Base-by-base conservation (phyloP, 2,113 vertebrate species). In the Grammomys dolichurus region DNA sequence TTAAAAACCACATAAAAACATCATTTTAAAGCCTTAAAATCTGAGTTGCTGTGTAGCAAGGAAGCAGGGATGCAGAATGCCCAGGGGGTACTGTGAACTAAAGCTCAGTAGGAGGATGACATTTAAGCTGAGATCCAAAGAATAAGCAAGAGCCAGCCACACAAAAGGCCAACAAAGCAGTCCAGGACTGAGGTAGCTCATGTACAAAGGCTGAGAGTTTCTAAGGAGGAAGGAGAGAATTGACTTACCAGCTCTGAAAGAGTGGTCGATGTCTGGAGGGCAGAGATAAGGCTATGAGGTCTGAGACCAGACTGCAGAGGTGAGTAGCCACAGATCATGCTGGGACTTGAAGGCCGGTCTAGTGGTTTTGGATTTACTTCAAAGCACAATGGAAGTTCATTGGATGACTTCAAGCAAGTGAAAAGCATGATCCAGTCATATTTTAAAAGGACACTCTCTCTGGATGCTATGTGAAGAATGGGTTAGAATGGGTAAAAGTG, bases 61-160 rank as follows among this genome's bases (percentile, higher is more conserved):
- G 48, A 91, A 82, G 67, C 4, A 67, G 8, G 20, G 22, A 51
- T 10, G 43, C 69, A 51, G 58, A 65, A 48, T 72, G 78, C 24
- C 17, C 43, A 75, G 20, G 28, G n/a, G 20, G 14, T 1, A 48
- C 26, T 54, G 78, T 60, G 11, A 13, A 67, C 69, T 16, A 14
- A 90, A 43, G 46, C 56, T 94, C 26, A 36, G 28, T 54, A 43
- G 46, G 28, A 20, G 4, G 54, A n/a, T 97, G 89, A 72, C 97
- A 94, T 96, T 97, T 96, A 95, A 89, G 51, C 56, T 89, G 73
- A 95, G 93, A 91, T 75, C 84, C 94, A 48, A 97, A 92, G 91
- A 85, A 80, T 54, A 33, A 89, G 26, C 89, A 87, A 43, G 43
- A 63, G 24, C 9, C 60, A 78, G 46, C 13, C 40, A 56, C 31